Conservation (phyloP, 2,797 vertebrate species). For the Botia kubotai region DNA sequence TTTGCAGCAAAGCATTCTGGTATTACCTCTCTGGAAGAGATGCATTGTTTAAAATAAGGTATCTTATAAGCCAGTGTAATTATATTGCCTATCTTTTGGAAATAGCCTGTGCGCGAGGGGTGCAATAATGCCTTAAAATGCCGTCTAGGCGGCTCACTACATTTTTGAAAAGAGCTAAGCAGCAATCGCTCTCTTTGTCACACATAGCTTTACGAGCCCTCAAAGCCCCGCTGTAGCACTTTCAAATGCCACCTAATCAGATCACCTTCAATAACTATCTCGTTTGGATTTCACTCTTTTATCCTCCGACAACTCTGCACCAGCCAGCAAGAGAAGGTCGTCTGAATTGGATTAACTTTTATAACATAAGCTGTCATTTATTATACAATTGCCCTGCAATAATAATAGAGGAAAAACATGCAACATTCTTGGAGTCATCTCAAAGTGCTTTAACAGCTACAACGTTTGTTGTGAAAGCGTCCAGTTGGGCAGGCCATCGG, state of each 20-base stretch:
- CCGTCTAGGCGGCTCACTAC: background rate
- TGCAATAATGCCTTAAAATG: background rate
- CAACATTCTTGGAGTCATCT: constrained; percentile 20
- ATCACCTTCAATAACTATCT: background rate
- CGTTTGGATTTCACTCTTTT: background rate
- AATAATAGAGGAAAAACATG: constrained; percentile 22
- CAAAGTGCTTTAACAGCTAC: constrained; percentile 6
- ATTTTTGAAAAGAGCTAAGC: background rate
- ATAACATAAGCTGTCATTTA: constrained; percentile 8
- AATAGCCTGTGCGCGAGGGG: background rate
- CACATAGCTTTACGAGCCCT: background rate
- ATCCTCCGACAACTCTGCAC: background rate
- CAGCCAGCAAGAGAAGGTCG: background rate
- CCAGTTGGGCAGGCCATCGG: constrained; percentile 6
- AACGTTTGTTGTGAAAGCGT: background rate
- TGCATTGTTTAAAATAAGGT: background rate
- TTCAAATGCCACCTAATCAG: background rate
- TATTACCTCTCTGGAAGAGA: background rate
- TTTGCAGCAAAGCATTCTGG: background rate
- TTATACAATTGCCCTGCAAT: background rate
- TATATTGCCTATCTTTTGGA: background rate
- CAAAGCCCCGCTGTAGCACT: no score
- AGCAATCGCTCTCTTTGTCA: constrained; percentile 23
- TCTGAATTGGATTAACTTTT: background rate
- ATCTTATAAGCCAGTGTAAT: background rate